These are phyloP conservation scores for Melanotaenia duboulayi DNA, from an alignment of 2,113 vertebrate species.

Conservation along the genomic window DNA sequence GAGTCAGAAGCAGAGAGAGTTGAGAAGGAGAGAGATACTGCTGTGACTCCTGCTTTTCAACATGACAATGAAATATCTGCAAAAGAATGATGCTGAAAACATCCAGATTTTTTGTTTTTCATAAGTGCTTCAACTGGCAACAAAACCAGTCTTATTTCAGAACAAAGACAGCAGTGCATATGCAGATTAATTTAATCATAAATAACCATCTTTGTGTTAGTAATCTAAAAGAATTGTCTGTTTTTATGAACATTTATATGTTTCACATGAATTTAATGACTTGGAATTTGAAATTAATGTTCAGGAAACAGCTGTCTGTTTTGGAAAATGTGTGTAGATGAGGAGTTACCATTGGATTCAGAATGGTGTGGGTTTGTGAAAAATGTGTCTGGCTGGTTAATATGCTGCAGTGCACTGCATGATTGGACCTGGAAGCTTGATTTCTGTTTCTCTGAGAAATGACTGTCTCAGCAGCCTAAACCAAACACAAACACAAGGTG, in stretches of 20 bases:
- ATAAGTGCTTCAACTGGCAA: not conserved
- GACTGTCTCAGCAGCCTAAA: not conserved
- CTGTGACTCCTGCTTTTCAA: slow-evolving; percentile 46
- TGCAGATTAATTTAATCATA: slow-evolving; percentile 24
- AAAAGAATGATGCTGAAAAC: slow-evolving; percentile 32
- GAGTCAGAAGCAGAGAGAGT: slow-evolving; percentile 52
- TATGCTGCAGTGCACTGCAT: slow-evolving; percentile 15
- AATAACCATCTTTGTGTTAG: not conserved
- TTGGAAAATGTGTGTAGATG: not conserved
- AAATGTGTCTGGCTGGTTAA: slow-evolving; percentile 17
- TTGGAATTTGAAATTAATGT: not conserved
- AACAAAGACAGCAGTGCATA: not conserved
- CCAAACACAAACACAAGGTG: not conserved
- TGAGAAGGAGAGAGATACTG: slow-evolving; percentile 33
- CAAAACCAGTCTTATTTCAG: slow-evolving; percentile 3
- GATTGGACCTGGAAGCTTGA: slow-evolving; percentile 21
- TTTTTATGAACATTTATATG: not conserved
- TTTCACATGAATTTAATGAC: not conserved
- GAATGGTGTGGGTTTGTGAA: not conserved
- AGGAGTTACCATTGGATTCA: not conserved
- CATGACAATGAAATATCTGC: slow-evolving; percentile 24
- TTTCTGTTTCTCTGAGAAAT: slow-evolving; percentile 34
- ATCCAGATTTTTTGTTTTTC: slow-evolving; percentile 2
- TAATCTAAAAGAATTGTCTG: not conserved
- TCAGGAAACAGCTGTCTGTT: not conserved